phyloP scores from a whole-genome alignment of 1,140 invertebrate species.

The Bathynomus jamesi region DNA sequence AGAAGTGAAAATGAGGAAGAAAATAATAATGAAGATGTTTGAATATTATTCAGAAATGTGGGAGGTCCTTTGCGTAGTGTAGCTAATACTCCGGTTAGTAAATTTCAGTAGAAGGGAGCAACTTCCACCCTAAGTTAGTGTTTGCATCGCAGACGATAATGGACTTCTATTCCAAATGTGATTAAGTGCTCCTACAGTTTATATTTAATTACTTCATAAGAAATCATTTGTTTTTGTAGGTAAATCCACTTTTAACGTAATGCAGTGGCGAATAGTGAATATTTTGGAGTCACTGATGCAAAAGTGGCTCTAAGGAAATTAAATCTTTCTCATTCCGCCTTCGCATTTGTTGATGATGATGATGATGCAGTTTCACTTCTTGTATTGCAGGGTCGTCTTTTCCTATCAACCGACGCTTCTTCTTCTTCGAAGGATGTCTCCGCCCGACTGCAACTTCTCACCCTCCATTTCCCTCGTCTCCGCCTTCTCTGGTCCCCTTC shows the following conservation, averaged over 20 bases:
- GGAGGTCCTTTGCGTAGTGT: neutral
- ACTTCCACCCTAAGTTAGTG: too few relatives aligned
- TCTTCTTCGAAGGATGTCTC: constrained; percentile 63
- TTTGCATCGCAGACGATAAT: too few relatives aligned
- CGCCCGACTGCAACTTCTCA: constrained; percentile 68
- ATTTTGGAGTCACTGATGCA: too few relatives aligned
- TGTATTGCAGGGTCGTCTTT: constrained; percentile 59
- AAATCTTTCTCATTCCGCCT: constrained; percentile 3
- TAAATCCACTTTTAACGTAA: too few relatives aligned
- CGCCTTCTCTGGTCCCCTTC: constrained; percentile 91
- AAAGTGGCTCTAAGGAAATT: too few relatives aligned
- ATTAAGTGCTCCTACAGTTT: neutral
- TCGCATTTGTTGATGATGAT: too few relatives aligned
- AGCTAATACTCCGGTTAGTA: neutral
- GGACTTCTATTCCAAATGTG: too few relatives aligned
- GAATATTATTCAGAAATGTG: neutral
- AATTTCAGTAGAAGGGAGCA: neutral
- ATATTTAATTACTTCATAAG: constrained; percentile 1
- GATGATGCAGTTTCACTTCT: neutral
- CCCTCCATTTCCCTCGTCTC: constrained; percentile 86
- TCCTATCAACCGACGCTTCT: constrained; percentile 61
- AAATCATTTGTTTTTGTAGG: too few relatives aligned
- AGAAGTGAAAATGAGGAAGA: neutral
- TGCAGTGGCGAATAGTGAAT: too few relatives aligned
- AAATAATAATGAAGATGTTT: neutral